A percentile compares a stretch with the other conserved stretches of the same genome.
Conservation (phyloP, 2,888 invertebrate genomes). For the Dicyrtoma fusca region DNA sequence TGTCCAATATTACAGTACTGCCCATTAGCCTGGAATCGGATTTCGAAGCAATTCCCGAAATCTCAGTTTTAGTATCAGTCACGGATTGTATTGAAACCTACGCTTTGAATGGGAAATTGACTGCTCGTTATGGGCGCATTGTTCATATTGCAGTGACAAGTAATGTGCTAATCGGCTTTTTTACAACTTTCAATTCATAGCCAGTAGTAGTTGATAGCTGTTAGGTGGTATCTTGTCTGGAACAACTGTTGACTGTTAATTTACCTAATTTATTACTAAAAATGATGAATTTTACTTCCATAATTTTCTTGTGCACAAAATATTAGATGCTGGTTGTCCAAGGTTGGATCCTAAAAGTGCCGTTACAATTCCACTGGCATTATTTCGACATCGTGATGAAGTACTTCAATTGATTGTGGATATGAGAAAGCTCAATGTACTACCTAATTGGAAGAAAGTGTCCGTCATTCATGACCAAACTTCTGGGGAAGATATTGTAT, state of each 20-base stretch:
- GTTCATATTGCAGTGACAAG: conserved; percentile 54
- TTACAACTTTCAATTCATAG: too few species aligned
- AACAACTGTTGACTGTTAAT: too few species aligned
- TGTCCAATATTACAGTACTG: conserved; percentile 36
- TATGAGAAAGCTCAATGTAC: conserved; percentile 62
- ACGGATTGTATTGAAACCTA: conserved; percentile 45
- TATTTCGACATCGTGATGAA: conserved; percentile 67
- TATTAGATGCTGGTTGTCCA: conserved; percentile 74
- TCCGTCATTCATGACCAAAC: conserved; percentile 74
- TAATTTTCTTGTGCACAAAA: too few species aligned
- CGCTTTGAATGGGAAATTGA: conserved; percentile 38
- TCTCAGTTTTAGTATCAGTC: conserved; percentile 45
- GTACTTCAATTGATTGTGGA: conserved; percentile 78
- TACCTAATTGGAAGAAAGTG: conserved; percentile 69
- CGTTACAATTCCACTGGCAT: conserved; percentile 70
- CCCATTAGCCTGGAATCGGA: conserved; percentile 18
- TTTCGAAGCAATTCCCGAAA: conserved; percentile 33
- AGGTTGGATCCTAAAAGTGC: conserved; percentile 71
- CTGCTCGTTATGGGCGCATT: conserved; percentile 40
- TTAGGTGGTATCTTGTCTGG: too few species aligned
- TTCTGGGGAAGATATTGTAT: conserved; percentile 62
- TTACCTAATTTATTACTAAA: too few species aligned
- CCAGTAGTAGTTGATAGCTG: too few species aligned
- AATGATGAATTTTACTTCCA: too few species aligned
- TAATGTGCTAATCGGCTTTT: conserved; percentile 8